Evolutionary conservation across 2,113 vertebrate genomes (phyloP).

Genomic region (Anas platyrhynchos): DNA sequence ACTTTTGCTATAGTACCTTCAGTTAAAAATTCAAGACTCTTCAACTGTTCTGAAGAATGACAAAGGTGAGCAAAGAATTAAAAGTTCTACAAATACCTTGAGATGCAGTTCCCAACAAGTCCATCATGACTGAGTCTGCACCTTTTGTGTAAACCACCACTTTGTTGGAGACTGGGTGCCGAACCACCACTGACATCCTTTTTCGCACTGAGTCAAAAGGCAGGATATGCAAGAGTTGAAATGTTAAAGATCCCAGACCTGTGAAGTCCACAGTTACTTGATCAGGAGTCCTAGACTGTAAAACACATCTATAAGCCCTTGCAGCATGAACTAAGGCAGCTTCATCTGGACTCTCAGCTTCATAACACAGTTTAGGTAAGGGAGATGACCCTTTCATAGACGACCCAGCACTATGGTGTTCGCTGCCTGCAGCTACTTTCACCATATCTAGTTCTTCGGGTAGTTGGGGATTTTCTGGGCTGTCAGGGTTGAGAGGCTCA

Average conservation of each 20-base stretch:
- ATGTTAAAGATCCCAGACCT: conserved; percentile 79
- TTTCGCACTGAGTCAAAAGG: conserved; percentile 92
- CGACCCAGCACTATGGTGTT: not conserved
- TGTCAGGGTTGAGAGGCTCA: not conserved
- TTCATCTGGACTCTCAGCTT: conserved; percentile 84
- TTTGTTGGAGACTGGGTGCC: conserved; percentile 86
- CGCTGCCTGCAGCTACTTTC: not conserved
- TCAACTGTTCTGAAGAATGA: not conserved
- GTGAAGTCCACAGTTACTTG: conserved; percentile 85
- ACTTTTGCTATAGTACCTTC: not conserved
- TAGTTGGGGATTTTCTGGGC: not conserved
- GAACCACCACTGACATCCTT: conserved; percentile 94
- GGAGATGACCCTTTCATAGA: not conserved
- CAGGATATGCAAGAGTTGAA: conserved; percentile 89
- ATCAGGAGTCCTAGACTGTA: conserved; percentile 83
- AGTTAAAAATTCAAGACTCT: not conserved
- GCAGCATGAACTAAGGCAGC: conserved; percentile 82
- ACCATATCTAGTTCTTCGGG: not conserved
- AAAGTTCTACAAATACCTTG: conserved; percentile 24
- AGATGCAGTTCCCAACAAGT: conserved; percentile 28
- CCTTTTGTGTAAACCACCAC: conserved; percentile 94
- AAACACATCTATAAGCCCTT: conserved; percentile 81
- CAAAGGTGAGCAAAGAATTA: not conserved
- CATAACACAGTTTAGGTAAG: conserved; percentile 71
- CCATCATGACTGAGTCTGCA: conserved; percentile 90